Conservation (phyloP, 2,888 invertebrate genomes). For the Pseudococcus longispinus region DNA sequence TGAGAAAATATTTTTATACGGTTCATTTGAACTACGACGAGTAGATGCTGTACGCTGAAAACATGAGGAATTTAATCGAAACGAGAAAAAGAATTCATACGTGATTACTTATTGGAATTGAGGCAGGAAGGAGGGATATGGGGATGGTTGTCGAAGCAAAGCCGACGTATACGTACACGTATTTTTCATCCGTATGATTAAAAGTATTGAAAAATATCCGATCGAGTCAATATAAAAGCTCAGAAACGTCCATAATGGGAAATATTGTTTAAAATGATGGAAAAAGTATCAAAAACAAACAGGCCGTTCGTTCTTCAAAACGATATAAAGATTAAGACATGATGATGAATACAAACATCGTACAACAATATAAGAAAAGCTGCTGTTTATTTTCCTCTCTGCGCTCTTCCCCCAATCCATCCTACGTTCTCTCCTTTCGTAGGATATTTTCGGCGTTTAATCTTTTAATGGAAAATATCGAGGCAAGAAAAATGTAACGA, state of each 20-base stretch:
- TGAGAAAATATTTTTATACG: background rate
- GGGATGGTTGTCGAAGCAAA: too few species aligned
- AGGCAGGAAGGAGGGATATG: too few species aligned
- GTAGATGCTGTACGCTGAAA: background rate
- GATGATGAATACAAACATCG: slow-evolving; percentile 29
- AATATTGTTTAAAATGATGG: slow-evolving; percentile 19
- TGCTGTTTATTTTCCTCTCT: slow-evolving; percentile 16
- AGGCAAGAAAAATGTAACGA: slow-evolving; percentile 36
- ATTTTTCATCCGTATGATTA: background rate
- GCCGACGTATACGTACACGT: too few species aligned
- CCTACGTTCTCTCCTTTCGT: background rate
- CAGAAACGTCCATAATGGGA: background rate
- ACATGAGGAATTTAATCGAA: background rate
- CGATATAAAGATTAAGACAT: slow-evolving; percentile 40
- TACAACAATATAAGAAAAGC: slow-evolving; percentile 3
- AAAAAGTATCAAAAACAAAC: slow-evolving; percentile 41
- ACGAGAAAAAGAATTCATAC: background rate
- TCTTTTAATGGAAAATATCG: slow-evolving; percentile 42
- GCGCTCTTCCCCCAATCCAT: background rate
- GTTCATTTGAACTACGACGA: background rate
- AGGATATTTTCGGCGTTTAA: slow-evolving; percentile 17
- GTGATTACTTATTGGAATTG: slow-evolving; percentile 1
- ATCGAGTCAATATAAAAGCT: background rate
- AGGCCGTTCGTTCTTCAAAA: background rate
- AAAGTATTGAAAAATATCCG: background rate